Evolutionary conservation across 2,797 vertebrate genomes (phyloP).

Genomic region (Megaceryle alcyon): DNA sequence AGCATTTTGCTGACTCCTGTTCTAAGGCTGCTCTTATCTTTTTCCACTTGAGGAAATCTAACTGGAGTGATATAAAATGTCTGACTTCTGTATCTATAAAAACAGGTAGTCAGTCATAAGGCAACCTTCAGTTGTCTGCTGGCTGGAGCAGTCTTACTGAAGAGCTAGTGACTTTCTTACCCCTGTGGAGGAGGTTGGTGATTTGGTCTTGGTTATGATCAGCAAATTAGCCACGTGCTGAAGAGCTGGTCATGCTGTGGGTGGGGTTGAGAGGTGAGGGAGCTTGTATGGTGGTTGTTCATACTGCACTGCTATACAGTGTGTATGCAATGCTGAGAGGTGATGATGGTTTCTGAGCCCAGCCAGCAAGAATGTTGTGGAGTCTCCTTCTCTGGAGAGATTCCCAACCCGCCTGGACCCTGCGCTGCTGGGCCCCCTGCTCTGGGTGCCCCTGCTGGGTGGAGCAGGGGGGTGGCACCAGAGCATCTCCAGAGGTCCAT

Average conservation of each 20-base stretch:
- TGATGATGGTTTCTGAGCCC: too few relatives aligned
- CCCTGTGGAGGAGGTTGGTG: background rate
- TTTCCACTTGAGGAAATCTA: background rate
- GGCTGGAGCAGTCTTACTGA: background rate
- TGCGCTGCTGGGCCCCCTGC: background rate
- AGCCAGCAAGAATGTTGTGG: too few relatives aligned
- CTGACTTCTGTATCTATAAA: background rate
- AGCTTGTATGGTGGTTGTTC: background rate
- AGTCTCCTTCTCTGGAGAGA: background rate
- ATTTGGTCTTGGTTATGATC: background rate
- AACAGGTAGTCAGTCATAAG: background rate
- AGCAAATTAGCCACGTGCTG: background rate
- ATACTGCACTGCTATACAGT: too few relatives aligned
- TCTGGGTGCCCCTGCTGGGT: background rate
- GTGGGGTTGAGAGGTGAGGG: background rate
- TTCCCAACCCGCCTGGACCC: background rate
- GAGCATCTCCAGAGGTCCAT: background rate
- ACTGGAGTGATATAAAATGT: background rate
- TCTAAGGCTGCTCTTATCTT: background rate
- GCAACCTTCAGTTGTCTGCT: too few relatives aligned
- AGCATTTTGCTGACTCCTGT: background rate
- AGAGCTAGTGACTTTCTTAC: background rate
- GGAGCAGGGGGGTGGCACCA: background rate
- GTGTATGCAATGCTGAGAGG: accelerated
- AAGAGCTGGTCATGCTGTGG: background rate